Evolutionary conservation across 2,113 vertebrate genomes (phyloP), one percentile per base, ranked within the genome.

Genomic region (Sorex fumeus): DNA sequence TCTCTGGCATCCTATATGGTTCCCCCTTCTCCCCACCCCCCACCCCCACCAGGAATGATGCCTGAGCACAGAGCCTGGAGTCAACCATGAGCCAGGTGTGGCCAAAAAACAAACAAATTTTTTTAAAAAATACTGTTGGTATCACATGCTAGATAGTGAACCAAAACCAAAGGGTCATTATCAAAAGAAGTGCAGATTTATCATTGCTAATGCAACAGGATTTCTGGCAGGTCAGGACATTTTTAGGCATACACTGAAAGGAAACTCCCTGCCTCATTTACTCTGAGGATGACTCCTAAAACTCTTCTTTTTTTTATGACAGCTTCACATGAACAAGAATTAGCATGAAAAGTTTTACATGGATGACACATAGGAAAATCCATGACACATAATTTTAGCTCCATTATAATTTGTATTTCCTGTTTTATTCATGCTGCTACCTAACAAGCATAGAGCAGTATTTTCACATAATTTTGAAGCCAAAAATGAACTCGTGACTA

Each of bases 391-490:
- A 21, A 74, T 91, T 94, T 77, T 67, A 90, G 47, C 45, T 57
- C 27, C 19, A 87, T 13, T 64, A 60, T 70, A 27, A 77, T 80
- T 72, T 80, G 43, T 91, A 36, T 90, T 96, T 96, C 78, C 72
- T 90, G 34, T 45, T 93, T 89, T 70, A n/a, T 47, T 93, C 74
- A 67, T 34, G 43, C 36, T 84, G 32, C 50, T 34, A 21, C 53
- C 84, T 16, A 94, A 72, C 36, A 94, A 47, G 47, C 72, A 34
- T 72, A 62, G 77, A 87, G 60, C 87, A 62, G 86, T 67, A 23
- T 83, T 32, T 8, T 70, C n/a, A 57, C 12, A 10, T 47, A 60
- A 71, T 32, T 76, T 21, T 87, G 67, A 80, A 70, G 13, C 11
- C 40, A n/a, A 91, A 89, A 69, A 70, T 40, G 86, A 77, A 28